Evolutionary conservation across 2,797 vertebrate genomes (phyloP).

Genomic region (Pelochelys cantorii): DNA sequence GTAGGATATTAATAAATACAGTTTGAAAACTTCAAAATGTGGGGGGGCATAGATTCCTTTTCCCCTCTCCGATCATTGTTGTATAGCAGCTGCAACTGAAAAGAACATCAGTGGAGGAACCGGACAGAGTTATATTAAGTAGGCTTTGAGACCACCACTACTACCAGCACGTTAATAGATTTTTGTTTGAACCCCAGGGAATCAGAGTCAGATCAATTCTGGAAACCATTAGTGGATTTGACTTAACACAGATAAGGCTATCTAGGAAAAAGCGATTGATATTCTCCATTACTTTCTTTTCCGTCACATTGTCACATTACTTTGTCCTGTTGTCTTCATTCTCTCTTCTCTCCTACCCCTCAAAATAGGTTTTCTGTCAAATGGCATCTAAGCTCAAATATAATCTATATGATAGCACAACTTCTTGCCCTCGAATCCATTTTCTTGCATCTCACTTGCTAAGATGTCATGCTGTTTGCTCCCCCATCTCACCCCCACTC

Average conservation of each 20-base stretch:
- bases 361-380: not conserved
- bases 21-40: not conserved
- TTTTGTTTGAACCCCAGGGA: not conserved
- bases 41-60: not conserved
- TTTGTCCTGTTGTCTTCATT: not conserved
- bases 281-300: not conserved
- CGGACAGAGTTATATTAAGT: not conserved
- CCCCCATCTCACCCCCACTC: not conserved
- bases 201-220: not conserved
- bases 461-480: not conserved
- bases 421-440: not conserved
- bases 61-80: not conserved
- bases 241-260: not conserved
- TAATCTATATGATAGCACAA: not conserved
- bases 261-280: not conserved
- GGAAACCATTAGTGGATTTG: not conserved
- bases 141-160: accelerated
- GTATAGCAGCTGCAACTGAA: not conserved
- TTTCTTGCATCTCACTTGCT: not conserved
- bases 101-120: accelerated
- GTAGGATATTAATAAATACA: not conserved
- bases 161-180: not conserved
- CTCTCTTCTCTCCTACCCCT: not conserved
- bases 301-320: accelerated
- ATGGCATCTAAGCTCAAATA: not conserved